Base-by-base conservation (phyloP, 1,140 invertebrate species). In the Drosophila nigrodunni region DNA sequence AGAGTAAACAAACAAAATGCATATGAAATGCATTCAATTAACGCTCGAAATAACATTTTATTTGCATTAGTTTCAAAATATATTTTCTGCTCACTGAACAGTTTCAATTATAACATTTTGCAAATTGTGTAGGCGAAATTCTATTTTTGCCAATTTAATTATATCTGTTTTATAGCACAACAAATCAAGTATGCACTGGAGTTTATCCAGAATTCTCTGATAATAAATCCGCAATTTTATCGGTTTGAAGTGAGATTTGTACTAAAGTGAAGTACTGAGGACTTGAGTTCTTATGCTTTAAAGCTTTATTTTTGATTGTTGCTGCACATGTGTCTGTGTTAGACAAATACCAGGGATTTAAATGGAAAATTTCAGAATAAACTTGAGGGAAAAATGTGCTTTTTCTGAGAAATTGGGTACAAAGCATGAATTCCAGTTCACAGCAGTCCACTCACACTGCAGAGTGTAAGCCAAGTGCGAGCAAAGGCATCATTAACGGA, bases 401-500 rank as follows among this genome's bases (percentile, higher is more conserved):
- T 64, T 41, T 64, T 54, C 61, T 52, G 35, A 11, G 61, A 64
- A 64, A 52, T 64, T 41, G 49, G 18, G 37, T 52, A 18, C 30
- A 50, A 6, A 21, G 50, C 25, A 13, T 54, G 60, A 62, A 39
- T 62, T 62, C 37, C 35, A 65, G 61, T 52, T 34, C 37, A 13
- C 59, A 50, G 9, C 13, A 21, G 55, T 30, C 6, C 25, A 25
- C 25, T 25, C 25, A 25, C 25, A 25, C 25, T n/a, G 50, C 25
- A 35, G 50, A 35, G 61, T 65, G 49, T 37, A 7, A 44, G n/a
- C 9, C 61, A 65, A 54, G 54, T 65, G 49, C 30, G 10, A 44
- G 50, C 39, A 55, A 55, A 55, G 62, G 44, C 39, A 50, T 65
- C 50, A 65, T 65, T 65, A 65, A 44, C 39, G 39, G n/a, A 65